phyloP scores from a whole-genome alignment of 2,113 vertebrate species.

The Eudyptes chrysolophus region DNA sequence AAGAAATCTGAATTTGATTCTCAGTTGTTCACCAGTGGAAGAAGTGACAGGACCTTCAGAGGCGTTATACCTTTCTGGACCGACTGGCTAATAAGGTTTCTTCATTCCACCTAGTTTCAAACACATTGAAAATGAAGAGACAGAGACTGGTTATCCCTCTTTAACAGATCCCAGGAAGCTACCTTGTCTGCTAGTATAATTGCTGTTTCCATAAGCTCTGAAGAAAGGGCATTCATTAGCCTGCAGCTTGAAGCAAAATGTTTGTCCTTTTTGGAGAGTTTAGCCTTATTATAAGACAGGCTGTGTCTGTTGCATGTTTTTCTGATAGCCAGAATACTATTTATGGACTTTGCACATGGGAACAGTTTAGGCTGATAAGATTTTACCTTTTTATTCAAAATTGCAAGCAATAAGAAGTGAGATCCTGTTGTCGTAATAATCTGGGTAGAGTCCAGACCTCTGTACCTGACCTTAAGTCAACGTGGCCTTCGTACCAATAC shows the following conservation, averaged over 20 bases:
- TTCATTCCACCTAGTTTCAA: background rate
- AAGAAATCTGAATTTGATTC: background rate
- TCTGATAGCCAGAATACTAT: background rate
- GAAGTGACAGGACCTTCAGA: background rate
- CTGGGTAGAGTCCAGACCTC: background rate
- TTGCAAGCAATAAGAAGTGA: background rate
- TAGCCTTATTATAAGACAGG: background rate
- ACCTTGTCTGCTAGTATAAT: background rate
- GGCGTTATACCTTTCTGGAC: background rate
- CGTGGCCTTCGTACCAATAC: background rate
- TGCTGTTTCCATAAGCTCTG: background rate
- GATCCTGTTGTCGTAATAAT: background rate
- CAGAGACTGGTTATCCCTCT: background rate
- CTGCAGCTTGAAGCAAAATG: background rate
- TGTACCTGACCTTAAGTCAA: background rate
- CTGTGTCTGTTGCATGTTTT: background rate
- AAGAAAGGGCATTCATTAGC: background rate
- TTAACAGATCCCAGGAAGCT: background rate
- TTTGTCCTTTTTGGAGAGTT: background rate
- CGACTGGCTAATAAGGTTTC: background rate
- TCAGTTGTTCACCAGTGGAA: background rate
- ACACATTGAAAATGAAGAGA: background rate
- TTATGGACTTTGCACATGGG: background rate
- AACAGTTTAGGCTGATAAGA: background rate
- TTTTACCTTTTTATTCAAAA: background rate